Percentiles rank a stretch among this genome's conserved stretches.
These are phyloP conservation scores for Cantharis lateralis DNA, from an alignment of 2,888 invertebrate genomes.

Conservation along the genomic window DNA sequence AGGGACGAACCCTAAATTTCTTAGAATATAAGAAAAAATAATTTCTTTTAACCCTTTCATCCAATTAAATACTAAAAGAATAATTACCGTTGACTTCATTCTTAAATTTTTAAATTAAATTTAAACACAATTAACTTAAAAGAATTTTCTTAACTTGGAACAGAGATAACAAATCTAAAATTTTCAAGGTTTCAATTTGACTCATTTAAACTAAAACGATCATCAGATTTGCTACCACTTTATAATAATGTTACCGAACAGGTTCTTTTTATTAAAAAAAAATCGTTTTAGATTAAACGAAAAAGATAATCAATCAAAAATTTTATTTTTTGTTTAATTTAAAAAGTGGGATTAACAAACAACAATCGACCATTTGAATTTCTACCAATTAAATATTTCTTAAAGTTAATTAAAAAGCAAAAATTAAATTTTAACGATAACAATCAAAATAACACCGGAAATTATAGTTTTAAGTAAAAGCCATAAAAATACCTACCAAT, in stretches of 20 bases:
- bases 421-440: background rate
- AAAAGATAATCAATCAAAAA: background rate
- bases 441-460: conserved; percentile 2
- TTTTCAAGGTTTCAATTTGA: background rate
- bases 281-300: background rate
- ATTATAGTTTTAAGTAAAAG: conserved; percentile 4
- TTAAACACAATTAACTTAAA: conserved; percentile 21
- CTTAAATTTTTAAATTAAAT: conserved; percentile 25
- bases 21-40: conserved; percentile 30
- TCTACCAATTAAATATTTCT: background rate
- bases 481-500: conserved; percentile 2
- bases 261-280: background rate
- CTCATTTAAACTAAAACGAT: background rate
- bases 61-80: conserved; percentile 34
- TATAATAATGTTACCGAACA: background rate
- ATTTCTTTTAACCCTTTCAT: conserved; percentile 31
- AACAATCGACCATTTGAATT: background rate
- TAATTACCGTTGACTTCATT: conserved; percentile 30
- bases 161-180: conserved; percentile 5
- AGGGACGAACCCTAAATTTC: conserved; percentile 31
- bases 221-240: background rate
- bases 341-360: no score
- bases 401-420: background rate
- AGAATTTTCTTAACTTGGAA: conserved; percentile 9
- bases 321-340: background rate